These are phyloP conservation scores for Machimus atricapillus DNA, from an alignment of 2,888 invertebrate genomes.

Conservation along the genomic window DNA sequence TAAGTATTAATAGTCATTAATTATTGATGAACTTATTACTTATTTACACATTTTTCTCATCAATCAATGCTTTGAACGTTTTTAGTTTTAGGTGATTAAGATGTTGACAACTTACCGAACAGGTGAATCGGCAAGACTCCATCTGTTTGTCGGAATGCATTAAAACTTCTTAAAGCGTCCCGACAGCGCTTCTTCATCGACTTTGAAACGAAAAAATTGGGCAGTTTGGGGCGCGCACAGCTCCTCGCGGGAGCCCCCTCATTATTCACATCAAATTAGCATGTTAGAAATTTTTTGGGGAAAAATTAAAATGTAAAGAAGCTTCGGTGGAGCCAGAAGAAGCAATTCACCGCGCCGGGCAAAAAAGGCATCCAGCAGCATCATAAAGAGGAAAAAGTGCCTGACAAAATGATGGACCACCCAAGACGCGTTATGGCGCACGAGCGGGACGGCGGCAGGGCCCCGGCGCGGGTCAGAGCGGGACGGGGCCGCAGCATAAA, in stretches of 20 bases:
- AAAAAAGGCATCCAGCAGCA: slow-evolving; percentile 21
- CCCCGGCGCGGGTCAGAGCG: neutral
- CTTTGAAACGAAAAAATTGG: neutral
- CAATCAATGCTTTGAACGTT: too few relatives aligned
- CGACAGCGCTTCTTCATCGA: neutral
- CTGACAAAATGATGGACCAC: slow-evolving; percentile 44
- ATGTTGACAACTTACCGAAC: neutral
- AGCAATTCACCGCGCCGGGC: neutral
- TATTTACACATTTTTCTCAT: too few relatives aligned
- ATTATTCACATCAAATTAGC: slow-evolving; percentile 30
- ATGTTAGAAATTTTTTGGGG: slow-evolving; percentile 24
- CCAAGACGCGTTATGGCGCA: slow-evolving; percentile 38
- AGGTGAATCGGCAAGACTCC: neutral
- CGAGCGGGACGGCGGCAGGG: slow-evolving; percentile 11
- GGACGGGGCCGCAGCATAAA: slow-evolving; percentile 6
- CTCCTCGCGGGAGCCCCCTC: neutral
- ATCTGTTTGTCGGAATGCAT: neutral
- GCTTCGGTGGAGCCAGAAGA: neutral
- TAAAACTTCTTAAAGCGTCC: neutral
- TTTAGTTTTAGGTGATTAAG: too few relatives aligned
- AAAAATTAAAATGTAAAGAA: slow-evolving; percentile 27
- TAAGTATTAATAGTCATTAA: too few relatives aligned
- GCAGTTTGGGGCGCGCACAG: neutral
- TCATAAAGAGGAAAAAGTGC: slow-evolving; percentile 34
- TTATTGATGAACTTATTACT: too few relatives aligned